Conservation (phyloP, 2,113 vertebrate species). For the Esox niger region DNA sequence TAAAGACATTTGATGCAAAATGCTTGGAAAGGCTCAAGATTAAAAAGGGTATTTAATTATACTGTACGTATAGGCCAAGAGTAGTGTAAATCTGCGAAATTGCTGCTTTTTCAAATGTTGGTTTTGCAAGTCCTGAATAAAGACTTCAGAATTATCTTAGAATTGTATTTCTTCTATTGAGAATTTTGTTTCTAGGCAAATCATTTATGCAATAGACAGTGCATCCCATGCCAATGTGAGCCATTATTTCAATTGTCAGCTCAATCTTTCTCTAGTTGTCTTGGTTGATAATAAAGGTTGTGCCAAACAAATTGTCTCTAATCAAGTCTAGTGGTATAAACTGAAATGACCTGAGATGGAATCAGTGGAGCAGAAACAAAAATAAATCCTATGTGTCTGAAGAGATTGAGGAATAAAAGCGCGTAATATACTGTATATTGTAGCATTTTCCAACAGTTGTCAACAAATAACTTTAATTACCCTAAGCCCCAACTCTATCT, state of each 20-base stretch:
- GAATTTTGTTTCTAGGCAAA: too few relatives aligned
- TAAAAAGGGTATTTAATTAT: background rate
- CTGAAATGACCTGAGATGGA: constrained; percentile 5
- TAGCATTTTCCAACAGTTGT: constrained; percentile 59
- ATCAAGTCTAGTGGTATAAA: constrained; percentile 26
- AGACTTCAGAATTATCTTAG: background rate
- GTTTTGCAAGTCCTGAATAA: too few relatives aligned
- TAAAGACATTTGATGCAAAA: constrained; percentile 13
- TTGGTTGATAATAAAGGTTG: constrained; percentile 1
- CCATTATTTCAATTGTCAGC: too few relatives aligned
- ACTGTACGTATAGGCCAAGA: background rate
- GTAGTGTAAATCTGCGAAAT: background rate
- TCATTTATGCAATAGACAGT: too few relatives aligned
- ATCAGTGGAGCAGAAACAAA: constrained; percentile 8
- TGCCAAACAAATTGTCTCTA: constrained; percentile 16
- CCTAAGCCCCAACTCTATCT: background rate
- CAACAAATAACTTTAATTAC: constrained; percentile 26
- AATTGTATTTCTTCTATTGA: too few relatives aligned
- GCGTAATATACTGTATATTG: constrained; percentile 30
- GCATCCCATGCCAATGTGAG: too few relatives aligned
- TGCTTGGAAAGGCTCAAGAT: constrained; percentile 32
- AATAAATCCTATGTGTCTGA: constrained; percentile 59
- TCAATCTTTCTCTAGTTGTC: background rate
- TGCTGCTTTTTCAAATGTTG: constrained; percentile 23
- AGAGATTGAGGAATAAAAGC: constrained; percentile 20